Percentiles rank a stretch among this genome's conserved stretches.
These are phyloP conservation scores for Phania funesta DNA, from an alignment of 2,888 invertebrate genomes.

Conservation along the genomic window DNA sequence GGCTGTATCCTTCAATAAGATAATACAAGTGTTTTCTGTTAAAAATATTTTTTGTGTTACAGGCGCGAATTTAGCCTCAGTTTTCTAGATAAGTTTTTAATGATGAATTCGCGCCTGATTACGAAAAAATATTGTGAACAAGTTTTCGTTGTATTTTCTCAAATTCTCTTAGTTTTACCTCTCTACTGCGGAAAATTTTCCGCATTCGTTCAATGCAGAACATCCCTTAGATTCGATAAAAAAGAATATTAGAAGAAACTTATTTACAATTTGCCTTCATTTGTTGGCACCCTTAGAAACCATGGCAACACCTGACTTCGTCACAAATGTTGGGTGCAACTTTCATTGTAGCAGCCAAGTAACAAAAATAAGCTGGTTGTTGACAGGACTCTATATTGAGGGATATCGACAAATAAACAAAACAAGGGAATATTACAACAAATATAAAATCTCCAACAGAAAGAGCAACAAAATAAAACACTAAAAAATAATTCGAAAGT, in stretches of 20 bases:
- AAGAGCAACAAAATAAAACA: not conserved
- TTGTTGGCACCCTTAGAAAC: constrained; percentile 1
- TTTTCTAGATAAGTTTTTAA: too few relatives aligned
- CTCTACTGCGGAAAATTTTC: too few relatives aligned
- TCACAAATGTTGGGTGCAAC: not conserved
- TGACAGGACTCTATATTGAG: not conserved
- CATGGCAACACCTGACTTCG: constrained; percentile 30
- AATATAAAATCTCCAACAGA: not conserved
- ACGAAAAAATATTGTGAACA: too few relatives aligned
- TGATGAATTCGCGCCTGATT: too few relatives aligned
- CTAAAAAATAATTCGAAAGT: not conserved
- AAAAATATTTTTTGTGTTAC: too few relatives aligned
- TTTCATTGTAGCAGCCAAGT: not conserved
- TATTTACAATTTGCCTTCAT: not conserved
- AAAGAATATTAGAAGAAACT: not conserved
- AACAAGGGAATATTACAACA: not conserved
- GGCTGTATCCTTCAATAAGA: too few relatives aligned
- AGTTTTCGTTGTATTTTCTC: too few relatives aligned
- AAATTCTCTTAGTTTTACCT: too few relatives aligned
- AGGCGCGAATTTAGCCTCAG: too few relatives aligned
- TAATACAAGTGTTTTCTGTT: too few relatives aligned
- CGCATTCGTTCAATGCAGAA: not conserved
- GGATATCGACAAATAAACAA: too few relatives aligned
- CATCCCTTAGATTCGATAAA: not conserved
- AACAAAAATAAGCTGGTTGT: not conserved